A percentile compares a stretch with the other conserved stretches of the same genome.
Conservation (phyloP, 2,113 vertebrate species). For the Baryphthengus martii region DNA sequence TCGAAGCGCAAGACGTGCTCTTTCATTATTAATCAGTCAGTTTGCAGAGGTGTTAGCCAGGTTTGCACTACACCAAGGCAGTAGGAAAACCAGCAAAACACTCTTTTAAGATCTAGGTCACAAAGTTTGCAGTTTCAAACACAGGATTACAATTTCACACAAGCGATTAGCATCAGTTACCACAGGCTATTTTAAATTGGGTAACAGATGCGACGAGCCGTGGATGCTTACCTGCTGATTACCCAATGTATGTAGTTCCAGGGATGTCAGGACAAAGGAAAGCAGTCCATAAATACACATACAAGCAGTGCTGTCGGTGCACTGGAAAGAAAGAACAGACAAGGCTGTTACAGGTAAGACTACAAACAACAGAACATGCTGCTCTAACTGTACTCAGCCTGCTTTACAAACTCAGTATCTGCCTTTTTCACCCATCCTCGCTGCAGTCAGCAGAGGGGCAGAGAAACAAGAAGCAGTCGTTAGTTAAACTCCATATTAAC, state of each 20-base stretch:
- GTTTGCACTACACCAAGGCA: not conserved
- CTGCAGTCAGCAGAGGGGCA: not conserved
- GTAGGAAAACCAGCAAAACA: not conserved
- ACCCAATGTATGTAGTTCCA: conserved; percentile 89
- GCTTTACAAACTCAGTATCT: not conserved
- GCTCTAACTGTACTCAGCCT: not conserved
- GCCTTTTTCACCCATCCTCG: not conserved
- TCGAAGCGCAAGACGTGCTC: not conserved
- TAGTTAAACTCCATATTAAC: not conserved
- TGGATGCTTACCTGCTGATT: conserved; percentile 84
- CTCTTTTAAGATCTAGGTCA: not conserved
- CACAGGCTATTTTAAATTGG: not conserved
- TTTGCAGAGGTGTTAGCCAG: not conserved
- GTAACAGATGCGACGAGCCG: not conserved
- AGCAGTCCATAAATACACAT: conserved; percentile 95
- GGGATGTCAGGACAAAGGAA: conserved; percentile 89
- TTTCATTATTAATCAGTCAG: not conserved
- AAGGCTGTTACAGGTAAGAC: not conserved
- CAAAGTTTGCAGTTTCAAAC: not conserved
- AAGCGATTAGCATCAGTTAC: not conserved
- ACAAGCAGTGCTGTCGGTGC: conserved; percentile 91
- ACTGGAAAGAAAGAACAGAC: conserved; percentile 72
- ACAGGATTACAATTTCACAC: not conserved
- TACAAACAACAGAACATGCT: not conserved
- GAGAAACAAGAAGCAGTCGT: not conserved